Evolutionary conservation across 1,140 invertebrate species (phyloP).

Genomic region (Akabosia matsudoensis): DNA sequence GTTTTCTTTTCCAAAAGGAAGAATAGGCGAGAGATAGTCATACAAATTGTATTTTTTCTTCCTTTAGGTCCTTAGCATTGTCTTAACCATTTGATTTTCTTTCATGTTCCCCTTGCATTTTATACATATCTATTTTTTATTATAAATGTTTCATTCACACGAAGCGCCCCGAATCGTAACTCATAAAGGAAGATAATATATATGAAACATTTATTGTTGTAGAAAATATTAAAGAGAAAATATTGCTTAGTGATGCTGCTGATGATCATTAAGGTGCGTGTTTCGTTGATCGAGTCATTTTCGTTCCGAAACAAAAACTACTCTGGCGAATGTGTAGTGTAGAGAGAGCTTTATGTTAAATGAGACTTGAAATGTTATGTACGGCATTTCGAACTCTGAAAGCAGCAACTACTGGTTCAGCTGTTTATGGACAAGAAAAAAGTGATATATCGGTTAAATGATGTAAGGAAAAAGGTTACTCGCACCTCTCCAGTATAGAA

Average conservation of each 20-base stretch:
- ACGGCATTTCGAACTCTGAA: no score
- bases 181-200: neutral
- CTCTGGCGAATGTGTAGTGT: no score
- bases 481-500: neutral
- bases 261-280: neutral
- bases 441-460: neutral
- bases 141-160: conserved; percentile 24
- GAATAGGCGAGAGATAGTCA: no score
- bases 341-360: no score
- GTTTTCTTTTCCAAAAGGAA: neutral
- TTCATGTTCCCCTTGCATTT: neutral
- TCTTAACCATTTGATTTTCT: neutral
- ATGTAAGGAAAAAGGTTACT: no score
- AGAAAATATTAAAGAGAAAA: neutral
- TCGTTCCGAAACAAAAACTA: no score
- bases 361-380: no score
- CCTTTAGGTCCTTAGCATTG: neutral
- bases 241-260: neutral
- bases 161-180: neutral
- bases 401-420: no score
- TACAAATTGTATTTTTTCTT: neutral
- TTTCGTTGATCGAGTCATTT: no score
- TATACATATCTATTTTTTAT: neutral
- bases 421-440: neutral
- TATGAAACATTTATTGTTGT: neutral